Evolutionary conservation across 2,797 vertebrate species (phyloP), one percentile per base, ranked within the genome.

Genomic region (Pangasius larnaudii): DNA sequence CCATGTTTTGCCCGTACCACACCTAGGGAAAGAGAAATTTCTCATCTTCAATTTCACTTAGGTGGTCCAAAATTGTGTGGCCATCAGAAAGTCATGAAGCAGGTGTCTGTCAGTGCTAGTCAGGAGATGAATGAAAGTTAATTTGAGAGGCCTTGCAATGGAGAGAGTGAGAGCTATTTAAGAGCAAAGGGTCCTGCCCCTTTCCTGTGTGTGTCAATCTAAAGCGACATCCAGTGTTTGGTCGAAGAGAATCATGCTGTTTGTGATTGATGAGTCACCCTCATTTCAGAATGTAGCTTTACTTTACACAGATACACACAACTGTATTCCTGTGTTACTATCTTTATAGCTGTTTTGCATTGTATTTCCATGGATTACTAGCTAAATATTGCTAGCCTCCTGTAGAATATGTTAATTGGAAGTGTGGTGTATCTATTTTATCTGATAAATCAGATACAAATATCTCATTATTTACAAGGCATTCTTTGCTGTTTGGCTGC

Each of bases 171-270:
- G 30, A 39, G 67, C 46, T 30, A 18, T 13, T 69, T 79, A 86
- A 69, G 13, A 33, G 46, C 39, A 69, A 53, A 39, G 33, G 59
- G 33, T 78, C 58, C 58, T 36, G 2, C 59, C 56, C 24, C 6
- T 78, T 84, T 46, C 13, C 33, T 84, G 6, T 24, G 18, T n/a
- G 33, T 78, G 82, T 56, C 81, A 88, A 49, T 85, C 49, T 82
- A 82, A 83, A 71, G 58, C 5, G 30, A n/a, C 86, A 67, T 33
- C 16, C 49, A 30, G 36, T 83, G 67, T 87, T 82, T 61, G 67
- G 18, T 61, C 2, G 1, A 65, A 51, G 39, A 87, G 11, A 27
- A 74, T 74, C 24, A 82, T 14, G 53, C 65, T 49, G 39, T 69
- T 39, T 81, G 78, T 61, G 79, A 82, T 30, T 59, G 36, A 87